Evolutionary conservation across 2,113 vertebrate species (phyloP).

Genomic region (Cyprinodon brontotheroides): DNA sequence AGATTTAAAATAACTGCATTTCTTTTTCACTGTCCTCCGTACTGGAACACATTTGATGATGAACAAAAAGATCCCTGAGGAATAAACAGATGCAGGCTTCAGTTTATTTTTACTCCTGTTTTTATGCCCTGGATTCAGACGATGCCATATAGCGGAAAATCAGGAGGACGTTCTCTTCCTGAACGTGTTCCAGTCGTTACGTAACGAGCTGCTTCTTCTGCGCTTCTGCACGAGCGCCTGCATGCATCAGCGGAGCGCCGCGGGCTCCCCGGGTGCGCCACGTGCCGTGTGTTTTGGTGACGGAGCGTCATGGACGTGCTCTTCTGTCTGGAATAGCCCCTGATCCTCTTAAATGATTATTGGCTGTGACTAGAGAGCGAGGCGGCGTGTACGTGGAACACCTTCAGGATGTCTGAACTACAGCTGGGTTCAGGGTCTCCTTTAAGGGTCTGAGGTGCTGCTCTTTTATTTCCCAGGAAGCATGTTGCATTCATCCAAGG

Average conservation of each 20-base stretch:
- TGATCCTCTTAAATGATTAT: constrained; percentile 80
- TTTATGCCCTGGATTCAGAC: constrained; percentile 13
- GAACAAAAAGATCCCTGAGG: background rate
- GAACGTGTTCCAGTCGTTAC: constrained; percentile 48
- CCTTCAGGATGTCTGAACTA: too few species aligned
- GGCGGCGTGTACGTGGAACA: constrained; percentile 29
- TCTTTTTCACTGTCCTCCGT: too few species aligned
- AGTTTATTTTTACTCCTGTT: background rate
- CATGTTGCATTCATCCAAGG: too few species aligned
- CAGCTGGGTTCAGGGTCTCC: background rate
- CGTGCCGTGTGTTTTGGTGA: constrained; percentile 64
- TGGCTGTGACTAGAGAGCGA: constrained; percentile 24
- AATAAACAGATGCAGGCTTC: background rate
- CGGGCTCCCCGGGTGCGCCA: constrained; percentile 52
- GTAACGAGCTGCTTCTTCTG: constrained; percentile 38
- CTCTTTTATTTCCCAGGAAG: background rate
- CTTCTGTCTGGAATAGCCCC: constrained; percentile 69
- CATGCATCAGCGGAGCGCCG: constrained; percentile 10
- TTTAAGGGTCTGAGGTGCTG: constrained; percentile 6
- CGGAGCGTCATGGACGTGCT: constrained; percentile 31
- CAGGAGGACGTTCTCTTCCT: constrained; percentile 33
- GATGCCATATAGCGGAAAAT: constrained; percentile 16
- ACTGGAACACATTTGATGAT: background rate
- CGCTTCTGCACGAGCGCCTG: constrained; percentile 55
- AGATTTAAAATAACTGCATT: too few species aligned